Base-by-base conservation (phyloP, 2,888 invertebrate genomes). In the Tanaodytes sp. region DNA sequence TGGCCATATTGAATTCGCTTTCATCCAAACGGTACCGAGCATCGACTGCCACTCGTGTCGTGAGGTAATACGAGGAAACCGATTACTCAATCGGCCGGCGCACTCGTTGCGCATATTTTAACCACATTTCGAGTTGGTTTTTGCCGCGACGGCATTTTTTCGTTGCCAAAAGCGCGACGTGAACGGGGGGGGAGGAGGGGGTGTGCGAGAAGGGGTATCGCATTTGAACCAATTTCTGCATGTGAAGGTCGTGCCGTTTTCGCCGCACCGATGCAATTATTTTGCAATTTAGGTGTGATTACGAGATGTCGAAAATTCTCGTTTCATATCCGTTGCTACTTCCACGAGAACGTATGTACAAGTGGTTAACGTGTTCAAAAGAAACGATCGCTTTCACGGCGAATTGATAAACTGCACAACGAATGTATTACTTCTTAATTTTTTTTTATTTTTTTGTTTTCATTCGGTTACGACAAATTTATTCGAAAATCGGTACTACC, bases 61-160 rank as follows among this genome's bases (percentile, higher is more conserved):
- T 80, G 79, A 75, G 71, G 80, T 77, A 81, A 81, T 79, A 82
- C 79, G 73, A 81, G 81, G 82, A 82, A 82, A 76, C 81, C 79
- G 78, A 81, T 82, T 82, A 78, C 80, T 77, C 81, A 82, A 82
- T 75, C 68, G 42, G n/a, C 37, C 62, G 37, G 48, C 48, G 61
- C 57, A 33, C 57, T 64, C 58, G 46, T 54, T 61, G 52, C 65
- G 68, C 51, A 59, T 66, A 59, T 51, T 51, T 71, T 67, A 19
- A 46, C 39, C 12, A 58, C 27, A 61, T 67, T 67, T 58, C 67
- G 58, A 48, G n/a, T n/a, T n/a, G n/a, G n/a, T n/a, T n/a, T n/a
- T n/a, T n/a, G n/a, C n/a, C n/a, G n/a, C n/a, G n/a, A n/a, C 33
- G 46, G n/a, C 54, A 46, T 39, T 54, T 48, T 49, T 48, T 5